Evolutionary conservation across 2,888 invertebrate genomes (phyloP), one percentile per base, ranked within the genome.

Genomic region (Acrobeloides nanus): DNA sequence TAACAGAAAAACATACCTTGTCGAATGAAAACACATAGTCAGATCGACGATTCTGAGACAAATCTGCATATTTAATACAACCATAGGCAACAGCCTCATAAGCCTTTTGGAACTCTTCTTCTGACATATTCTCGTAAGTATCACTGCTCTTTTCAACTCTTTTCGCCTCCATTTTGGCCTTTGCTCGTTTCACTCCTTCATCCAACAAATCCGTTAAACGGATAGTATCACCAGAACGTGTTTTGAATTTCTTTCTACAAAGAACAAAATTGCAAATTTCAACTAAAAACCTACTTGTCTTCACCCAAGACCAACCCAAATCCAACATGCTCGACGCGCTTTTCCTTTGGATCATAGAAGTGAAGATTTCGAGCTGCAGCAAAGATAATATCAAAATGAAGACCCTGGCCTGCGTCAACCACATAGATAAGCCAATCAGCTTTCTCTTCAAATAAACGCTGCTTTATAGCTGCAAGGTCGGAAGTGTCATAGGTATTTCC

Each of bases 11-110:
- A 42, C 52, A 48, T 55, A 79, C 80, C 76, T 89, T 89, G 73
- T 97, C 92, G 76, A 93, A 97, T 1, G 92, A 93, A 77, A 97
- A 97, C 1, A 95, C 83, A 74, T 97, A 97, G 73, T 95, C 95
- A 48, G 60, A 32, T 74, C 82, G 83, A 53, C 92, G 82, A 75
- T 90, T 90, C 71, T 93, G 90, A 12, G 85, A 86, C 38, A 97
- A 80, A 79, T 97, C 97, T 4, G 95, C 86, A 76, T 99, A 97
- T 75, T 93, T 97, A 48, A 99, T 90, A 74, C 97, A 99, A 4
- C 95, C 92, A 75, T 90, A 95, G 0, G 95, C 95, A 0, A 97
- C 83, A 0, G 92, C 84, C 77, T 88, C 68, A 17, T 60, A 38
- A 3, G 70, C 68, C 2, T 57, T 59, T 2, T 37, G 34, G 46